These are phyloP conservation scores for Amiota mariae DNA, from an alignment of 2,888 invertebrate species.

Conservation along the genomic window DNA sequence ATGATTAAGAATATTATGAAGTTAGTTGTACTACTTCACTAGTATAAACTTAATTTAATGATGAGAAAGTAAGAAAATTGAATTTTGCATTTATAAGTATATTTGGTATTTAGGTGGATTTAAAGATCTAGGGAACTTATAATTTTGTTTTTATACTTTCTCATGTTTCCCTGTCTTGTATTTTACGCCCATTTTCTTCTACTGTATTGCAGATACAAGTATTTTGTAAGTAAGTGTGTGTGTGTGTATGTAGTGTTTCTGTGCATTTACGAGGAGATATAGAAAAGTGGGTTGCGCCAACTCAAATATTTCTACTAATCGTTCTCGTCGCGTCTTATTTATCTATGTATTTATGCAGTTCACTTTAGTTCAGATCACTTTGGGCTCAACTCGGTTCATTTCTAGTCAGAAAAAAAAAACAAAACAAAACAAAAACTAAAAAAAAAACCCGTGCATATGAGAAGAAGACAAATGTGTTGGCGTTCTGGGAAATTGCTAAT, in stretches of 20 bases:
- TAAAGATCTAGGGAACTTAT: conserved; percentile 6
- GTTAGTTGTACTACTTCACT: no score
- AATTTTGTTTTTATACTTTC: not conserved
- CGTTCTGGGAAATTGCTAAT: conserved; percentile 71
- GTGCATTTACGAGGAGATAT: conserved; percentile 23
- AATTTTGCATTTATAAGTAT: conserved; percentile 34
- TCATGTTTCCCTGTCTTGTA: conserved; percentile 25
- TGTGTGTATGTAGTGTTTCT: not conserved
- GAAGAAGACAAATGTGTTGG: conserved; percentile 63
- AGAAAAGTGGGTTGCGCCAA: conserved; percentile 54
- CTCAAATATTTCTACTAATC: conserved; percentile 57
- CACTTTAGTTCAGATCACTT: conserved; percentile 9
- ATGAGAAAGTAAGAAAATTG: no score
- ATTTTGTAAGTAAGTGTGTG: not conserved
- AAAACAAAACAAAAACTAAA: no score
- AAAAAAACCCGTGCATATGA: not conserved
- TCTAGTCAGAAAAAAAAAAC: not conserved
- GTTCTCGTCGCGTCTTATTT: conserved; percentile 38
- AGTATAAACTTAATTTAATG: no score
- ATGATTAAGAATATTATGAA: not conserved
- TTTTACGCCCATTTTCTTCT: conserved; percentile 18
- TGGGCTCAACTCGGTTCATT: conserved; percentile 12
- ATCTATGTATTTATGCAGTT: conserved; percentile 8
- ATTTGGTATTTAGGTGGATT: conserved; percentile 45
- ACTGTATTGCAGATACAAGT: not conserved